Conservation (phyloP, 1,140 invertebrate species). For the Drosophila mayri region DNA sequence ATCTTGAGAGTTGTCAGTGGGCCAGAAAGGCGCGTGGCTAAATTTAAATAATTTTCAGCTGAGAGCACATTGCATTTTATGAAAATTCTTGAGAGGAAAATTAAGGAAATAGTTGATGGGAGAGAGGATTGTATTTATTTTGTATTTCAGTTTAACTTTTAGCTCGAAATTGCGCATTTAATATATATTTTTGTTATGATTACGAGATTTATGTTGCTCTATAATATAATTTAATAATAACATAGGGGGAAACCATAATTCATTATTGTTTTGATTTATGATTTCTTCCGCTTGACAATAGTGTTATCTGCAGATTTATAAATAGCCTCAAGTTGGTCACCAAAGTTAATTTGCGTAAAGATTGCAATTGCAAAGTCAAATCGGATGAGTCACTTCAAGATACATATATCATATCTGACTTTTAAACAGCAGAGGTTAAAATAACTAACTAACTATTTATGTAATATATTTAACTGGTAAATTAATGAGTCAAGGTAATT, state of each 20-base stretch:
- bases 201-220: not conserved
- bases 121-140: not conserved
- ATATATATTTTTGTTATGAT: slow-evolving; percentile 1
- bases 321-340: slow-evolving; percentile 19
- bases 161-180: not conserved
- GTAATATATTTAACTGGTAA: not conserved
- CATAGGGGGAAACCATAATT: not conserved
- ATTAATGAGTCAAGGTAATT: too few species aligned
- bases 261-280: slow-evolving; percentile 17
- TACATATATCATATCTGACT: slow-evolving; percentile 21
- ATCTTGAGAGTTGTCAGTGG: slow-evolving; percentile 40
- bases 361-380: slow-evolving; percentile 35
- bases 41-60: slow-evolving; percentile 56
- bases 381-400: slow-evolving; percentile 28
- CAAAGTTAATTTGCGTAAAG: slow-evolving; percentile 38
- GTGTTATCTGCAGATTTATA: slow-evolving; percentile 17
- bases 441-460: too few species aligned
- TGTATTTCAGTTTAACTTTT: not conserved
- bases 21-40: slow-evolving; percentile 54
- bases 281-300: slow-evolving; percentile 12
- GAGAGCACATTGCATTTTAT: slow-evolving; percentile 33
- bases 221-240: not conserved
- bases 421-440: not conserved
- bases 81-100: slow-evolving; percentile 11
- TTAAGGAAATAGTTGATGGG: not conserved